Evolutionary conservation across 2,797 vertebrate genomes (phyloP).

Genomic region (Micropoecilia bifurca): DNA sequence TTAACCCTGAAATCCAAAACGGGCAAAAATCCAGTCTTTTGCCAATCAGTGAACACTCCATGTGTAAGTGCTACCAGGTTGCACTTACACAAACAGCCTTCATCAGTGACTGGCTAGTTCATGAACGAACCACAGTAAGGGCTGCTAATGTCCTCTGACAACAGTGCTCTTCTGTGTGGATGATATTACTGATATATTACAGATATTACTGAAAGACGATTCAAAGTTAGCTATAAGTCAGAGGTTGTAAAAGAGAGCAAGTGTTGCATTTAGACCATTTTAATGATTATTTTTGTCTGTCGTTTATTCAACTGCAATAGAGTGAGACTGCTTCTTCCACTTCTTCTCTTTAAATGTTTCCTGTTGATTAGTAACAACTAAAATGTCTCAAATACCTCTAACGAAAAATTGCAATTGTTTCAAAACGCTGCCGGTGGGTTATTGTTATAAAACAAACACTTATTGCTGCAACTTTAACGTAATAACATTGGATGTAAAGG

Average conservation of each 20-base stretch:
- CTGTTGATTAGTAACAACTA: background rate
- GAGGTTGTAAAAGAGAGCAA: background rate
- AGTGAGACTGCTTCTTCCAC: background rate
- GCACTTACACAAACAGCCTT: background rate
- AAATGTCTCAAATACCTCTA: background rate
- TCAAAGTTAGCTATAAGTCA: background rate
- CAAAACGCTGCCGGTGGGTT: background rate
- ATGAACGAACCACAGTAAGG: background rate
- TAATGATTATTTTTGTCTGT: background rate
- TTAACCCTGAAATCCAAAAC: background rate
- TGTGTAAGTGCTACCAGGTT: background rate
- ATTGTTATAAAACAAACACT: background rate
- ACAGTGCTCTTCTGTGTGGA: background rate
- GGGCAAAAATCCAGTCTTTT: background rate
- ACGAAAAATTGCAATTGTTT: background rate
- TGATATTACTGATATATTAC: background rate
- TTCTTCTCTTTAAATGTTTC: background rate
- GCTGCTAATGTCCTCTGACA: background rate
- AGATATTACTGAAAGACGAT: background rate
- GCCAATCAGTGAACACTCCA: background rate
- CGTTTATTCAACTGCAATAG: background rate
- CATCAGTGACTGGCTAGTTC: background rate
- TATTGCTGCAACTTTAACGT: background rate
- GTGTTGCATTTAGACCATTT: background rate
- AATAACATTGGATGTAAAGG: constrained; percentile 57